Base-by-base conservation (phyloP, 2,888 invertebrate genomes). In the Dasypogon diadema region DNA sequence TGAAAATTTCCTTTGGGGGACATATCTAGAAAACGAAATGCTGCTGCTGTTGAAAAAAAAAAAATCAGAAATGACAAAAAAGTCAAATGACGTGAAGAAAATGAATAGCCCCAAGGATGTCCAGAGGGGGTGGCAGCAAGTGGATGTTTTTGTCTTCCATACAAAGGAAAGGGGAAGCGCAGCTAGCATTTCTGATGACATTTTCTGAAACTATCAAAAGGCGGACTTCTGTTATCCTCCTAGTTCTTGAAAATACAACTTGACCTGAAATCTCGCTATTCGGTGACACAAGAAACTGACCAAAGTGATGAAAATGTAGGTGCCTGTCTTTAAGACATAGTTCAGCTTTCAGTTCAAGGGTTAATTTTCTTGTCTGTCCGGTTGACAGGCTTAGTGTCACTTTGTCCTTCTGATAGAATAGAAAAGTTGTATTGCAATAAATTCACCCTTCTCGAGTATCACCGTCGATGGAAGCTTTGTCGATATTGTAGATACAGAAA, bases 81-180 rank as follows among this genome's bases (percentile, higher is more conserved):
- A 46, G 16, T 37, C 60, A 60, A 60, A 60, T 60, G 60, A 46
- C 24, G 46, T 42, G 46, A 26, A 65, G 58, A 58, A 65, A 65
- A 65, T 65, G 65, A 65, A 65, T 65, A 42, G 42, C 65, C 65
- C 37, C n/a, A 46, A 65, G 65, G 46, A 24, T 42, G 63, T 0
- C 63, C 22, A 24, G 65, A 46, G 5, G 37, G 42, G 65, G 16
- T 42, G 42, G 42, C 4, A 30, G 34, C 24, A 58, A 48, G 26
- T 46, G 12, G 48, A 8, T 46, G 14, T 24, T 46, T 65, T 22
- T 65, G 42, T 46, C 58, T 58, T n/a, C 14, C n/a, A 48, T 48
- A 16, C n/a, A 30, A 10, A 30, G 34, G 34, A 30, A 10, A 30
- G 34, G 0, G 30, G 34, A 10, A 30, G 34, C 34, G 34, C 5